phyloP scores from a whole-genome alignment of 2,113 vertebrate genomes.

The Corythaeola cristata region DNA sequence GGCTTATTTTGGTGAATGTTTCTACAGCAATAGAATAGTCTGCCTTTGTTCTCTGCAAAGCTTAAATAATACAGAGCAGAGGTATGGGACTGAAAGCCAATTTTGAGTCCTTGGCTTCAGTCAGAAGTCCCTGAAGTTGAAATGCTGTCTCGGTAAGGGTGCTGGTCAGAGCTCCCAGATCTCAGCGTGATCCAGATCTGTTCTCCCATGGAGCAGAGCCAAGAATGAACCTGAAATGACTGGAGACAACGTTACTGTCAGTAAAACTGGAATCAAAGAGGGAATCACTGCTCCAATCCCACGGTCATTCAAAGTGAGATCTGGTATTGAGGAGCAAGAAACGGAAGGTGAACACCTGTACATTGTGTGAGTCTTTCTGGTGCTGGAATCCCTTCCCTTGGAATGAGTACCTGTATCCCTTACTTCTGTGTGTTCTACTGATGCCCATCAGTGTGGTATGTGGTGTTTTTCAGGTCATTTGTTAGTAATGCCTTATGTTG shows the following conservation, averaged over 20 bases:
- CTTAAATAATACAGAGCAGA: neutral
- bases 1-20: neutral
- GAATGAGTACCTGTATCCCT: neutral
- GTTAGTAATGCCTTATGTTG: neutral
- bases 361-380: neutral
- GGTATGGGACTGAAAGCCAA: neutral
- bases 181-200: neutral
- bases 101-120: neutral
- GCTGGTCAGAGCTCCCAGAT: neutral
- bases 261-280: neutral
- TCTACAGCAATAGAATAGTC: neutral
- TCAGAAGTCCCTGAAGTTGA: neutral
- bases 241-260: neutral
- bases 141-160: neutral
- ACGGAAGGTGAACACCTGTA: neutral
- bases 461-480: neutral
- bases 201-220: neutral
- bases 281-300: neutral
- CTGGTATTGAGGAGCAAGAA: neutral
- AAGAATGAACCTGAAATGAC: neutral
- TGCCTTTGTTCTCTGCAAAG: neutral
- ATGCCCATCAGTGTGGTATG: neutral
- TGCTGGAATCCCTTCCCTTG: neutral
- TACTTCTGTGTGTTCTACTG: neutral
- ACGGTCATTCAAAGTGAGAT: neutral